Evolutionary conservation across 2,888 invertebrate species (phyloP), one percentile per base, ranked within the genome.

Genomic region (Elgonia sp.): DNA sequence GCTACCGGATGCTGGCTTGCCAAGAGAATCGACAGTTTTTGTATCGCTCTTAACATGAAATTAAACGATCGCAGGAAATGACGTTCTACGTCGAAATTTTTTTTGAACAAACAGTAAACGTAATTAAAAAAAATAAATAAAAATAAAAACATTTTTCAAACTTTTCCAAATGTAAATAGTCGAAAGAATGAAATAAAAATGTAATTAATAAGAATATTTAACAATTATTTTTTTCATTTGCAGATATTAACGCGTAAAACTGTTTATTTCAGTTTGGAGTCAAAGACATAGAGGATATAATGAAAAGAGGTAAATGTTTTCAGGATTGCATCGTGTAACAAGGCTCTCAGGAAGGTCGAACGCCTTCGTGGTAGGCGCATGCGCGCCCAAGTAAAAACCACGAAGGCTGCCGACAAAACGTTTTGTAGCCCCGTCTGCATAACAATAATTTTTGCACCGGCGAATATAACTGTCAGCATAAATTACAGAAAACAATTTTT

Each of bases 261-360:
- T 21, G 50, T 73, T 50, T 16, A 57, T 42, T 70, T 70, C 42
- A 86, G 82, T 53, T 69, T 55, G 79, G 83, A 86, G 87, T 86
- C 85, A 84, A 84, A 89, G 87, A 84, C 84, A 82, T 63, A 84
- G 76, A 88, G 72, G 81, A 82, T 81, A 76, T 81, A 87, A 87
- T 86, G 87, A 86, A 89, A 88, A 83, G 88, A 89, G 87, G 84
- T 84, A 81, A 83, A 90, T 92, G 92, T 93, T 93, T 92, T 93
- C 91, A 93, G 92, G 92, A 91, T 90, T 89, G 93, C 89, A 90
- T 91, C 90, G 91, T 91, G 91, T 90, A 91, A 90, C 92, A 93
- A 93, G 92, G 93, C 92, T 92, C 92, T 91, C 91, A 92, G 92
- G 93, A 93, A 93, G 93, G 93, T 93, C 93, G 92, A 92, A 91